phyloP scores from a whole-genome alignment of 2,888 invertebrate genomes.

The Augiades crinisus region DNA sequence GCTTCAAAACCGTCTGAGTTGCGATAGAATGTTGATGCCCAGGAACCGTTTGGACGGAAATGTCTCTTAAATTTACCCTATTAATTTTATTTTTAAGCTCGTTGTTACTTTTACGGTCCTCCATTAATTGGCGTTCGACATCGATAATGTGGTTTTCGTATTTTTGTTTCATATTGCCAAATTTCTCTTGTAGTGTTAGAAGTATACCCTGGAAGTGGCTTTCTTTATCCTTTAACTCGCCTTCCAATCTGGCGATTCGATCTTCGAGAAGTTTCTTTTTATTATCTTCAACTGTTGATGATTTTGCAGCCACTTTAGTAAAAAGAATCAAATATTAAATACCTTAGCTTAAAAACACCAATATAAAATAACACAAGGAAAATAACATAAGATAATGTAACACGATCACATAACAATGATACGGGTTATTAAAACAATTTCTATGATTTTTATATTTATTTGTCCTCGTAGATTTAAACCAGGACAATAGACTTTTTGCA shows the following conservation, averaged over 20 bases:
- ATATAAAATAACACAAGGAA: too few species aligned
- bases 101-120: constrained; percentile 65
- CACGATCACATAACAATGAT: too few species aligned
- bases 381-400: too few species aligned
- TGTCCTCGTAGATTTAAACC: too few species aligned
- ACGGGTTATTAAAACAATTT: too few species aligned
- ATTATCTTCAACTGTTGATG: constrained; percentile 75
- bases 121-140: constrained; percentile 84
- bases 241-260: constrained; percentile 85
- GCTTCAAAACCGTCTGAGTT: constrained; percentile 62
- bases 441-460: too few species aligned
- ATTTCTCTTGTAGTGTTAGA: constrained; percentile 87
- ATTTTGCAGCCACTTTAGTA: constrained; percentile 79
- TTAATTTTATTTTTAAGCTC: constrained; percentile 81
- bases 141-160: constrained; percentile 89
- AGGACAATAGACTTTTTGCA: too few species aligned
- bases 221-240: constrained; percentile 87
- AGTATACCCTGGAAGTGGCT: constrained; percentile 86
- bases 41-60: constrained; percentile 74
- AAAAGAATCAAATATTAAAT: too few species aligned
- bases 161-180: constrained; percentile 88
- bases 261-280: constrained; percentile 86
- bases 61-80: constrained; percentile 50
- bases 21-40: constrained; percentile 47
- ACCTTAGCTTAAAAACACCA: too few species aligned